A percentile compares a stretch with the other conserved stretches of the same genome.
Conservation (phyloP, 1,140 invertebrate species). For the Akabosia matsudoensis region DNA sequence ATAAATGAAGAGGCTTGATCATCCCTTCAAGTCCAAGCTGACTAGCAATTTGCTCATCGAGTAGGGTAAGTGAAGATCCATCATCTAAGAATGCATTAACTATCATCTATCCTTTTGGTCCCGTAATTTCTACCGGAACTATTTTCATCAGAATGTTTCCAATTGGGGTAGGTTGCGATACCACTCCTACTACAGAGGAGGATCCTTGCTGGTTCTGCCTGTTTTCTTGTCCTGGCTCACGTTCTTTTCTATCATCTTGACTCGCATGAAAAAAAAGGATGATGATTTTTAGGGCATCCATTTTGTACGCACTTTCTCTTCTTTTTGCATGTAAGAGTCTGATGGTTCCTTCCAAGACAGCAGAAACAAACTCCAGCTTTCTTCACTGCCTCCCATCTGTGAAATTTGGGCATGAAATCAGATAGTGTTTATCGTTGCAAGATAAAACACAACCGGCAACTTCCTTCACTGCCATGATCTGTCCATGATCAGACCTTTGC, state of each 20-base stretch:
- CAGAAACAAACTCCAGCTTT: background rate
- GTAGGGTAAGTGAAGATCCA: background rate
- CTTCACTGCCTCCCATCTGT: background rate
- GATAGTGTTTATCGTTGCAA: background rate
- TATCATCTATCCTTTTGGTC: background rate
- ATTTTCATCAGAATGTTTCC: background rate
- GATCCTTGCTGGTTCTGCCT: background rate
- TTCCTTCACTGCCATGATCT: background rate
- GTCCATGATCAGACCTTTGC: background rate
- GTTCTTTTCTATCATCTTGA: background rate
- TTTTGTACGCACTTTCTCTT: background rate
- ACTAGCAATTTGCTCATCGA: background rate
- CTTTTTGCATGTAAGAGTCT: too few relatives aligned
- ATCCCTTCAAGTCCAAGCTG: background rate
- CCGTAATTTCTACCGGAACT: background rate
- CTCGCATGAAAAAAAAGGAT: background rate
- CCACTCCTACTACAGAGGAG: too few relatives aligned
- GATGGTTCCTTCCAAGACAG: too few relatives aligned
- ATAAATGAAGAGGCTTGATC: background rate
- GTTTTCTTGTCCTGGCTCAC: background rate
- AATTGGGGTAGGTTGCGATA: background rate
- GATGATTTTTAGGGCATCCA: background rate
- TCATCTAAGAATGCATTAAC: slow-evolving; percentile 16
- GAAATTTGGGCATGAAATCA: background rate
- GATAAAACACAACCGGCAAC: background rate